These are phyloP conservation scores for Pseudochromis fuscus DNA, from an alignment of 2,797 vertebrate species.

Conservation along the genomic window DNA sequence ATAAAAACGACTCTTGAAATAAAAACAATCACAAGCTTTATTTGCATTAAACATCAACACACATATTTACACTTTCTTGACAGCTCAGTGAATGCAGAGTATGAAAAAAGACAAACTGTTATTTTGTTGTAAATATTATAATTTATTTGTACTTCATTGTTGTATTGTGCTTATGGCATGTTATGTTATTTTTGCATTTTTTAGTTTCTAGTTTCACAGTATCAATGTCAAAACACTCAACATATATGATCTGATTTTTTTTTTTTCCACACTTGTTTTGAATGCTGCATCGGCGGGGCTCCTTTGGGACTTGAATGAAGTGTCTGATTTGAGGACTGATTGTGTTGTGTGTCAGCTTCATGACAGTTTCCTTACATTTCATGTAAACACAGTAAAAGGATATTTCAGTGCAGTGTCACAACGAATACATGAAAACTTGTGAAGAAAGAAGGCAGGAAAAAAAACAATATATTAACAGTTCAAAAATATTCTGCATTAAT, in stretches of 20 bases:
- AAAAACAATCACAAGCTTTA: slow-evolving; percentile 60
- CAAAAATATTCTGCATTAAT: slow-evolving; percentile 44
- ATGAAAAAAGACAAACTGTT: slow-evolving; percentile 29
- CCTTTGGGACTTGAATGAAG: slow-evolving; percentile 6
- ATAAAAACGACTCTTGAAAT: slow-evolving; percentile 28
- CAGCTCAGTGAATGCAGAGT: slow-evolving; percentile 27
- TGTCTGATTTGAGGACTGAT: neutral
- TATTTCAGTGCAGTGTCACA: slow-evolving; percentile 58
- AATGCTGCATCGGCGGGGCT: slow-evolving; percentile 22
- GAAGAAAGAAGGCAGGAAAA: slow-evolving; percentile 30
- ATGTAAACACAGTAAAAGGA: slow-evolving; percentile 52
- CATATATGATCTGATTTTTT: too few relatives aligned
- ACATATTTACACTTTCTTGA: slow-evolving; percentile 44
- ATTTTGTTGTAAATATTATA: neutral
- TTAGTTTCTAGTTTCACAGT: slow-evolving; percentile 50
- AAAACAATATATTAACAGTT: slow-evolving; percentile 56
- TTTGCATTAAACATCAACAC: slow-evolving; percentile 52
- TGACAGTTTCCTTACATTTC: slow-evolving; percentile 4
- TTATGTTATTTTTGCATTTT: neutral
- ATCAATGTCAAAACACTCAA: slow-evolving; percentile 43
- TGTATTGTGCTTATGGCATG: neutral
- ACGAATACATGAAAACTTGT: slow-evolving; percentile 23
- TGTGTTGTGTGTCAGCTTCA: neutral
- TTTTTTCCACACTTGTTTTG: slow-evolving; percentile 35
- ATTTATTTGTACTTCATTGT: slow-evolving; percentile 10